Conservation (phyloP, 2,113 vertebrate species). For the Burhinus oedicnemus region DNA sequence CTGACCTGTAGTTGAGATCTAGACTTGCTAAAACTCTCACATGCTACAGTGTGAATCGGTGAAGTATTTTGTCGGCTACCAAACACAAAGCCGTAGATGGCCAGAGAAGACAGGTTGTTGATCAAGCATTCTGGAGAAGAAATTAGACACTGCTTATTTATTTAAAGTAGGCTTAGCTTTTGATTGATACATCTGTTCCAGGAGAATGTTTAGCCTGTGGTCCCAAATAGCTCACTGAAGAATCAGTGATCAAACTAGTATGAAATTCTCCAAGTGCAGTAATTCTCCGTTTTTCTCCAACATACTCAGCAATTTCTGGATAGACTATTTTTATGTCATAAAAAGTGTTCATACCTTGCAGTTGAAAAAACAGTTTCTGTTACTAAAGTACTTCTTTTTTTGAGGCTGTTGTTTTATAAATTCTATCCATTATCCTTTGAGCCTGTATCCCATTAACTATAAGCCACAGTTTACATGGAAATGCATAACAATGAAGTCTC, state of each 20-base stretch:
- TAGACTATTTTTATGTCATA: conserved; percentile 17
- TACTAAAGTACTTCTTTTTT: background rate
- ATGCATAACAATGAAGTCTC: background rate
- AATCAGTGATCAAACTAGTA: conserved; percentile 20
- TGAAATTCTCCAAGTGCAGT: conserved; percentile 6
- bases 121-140: background rate
- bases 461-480: conserved; percentile 37
- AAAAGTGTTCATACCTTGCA: background rate
- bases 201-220: conserved; percentile 12
- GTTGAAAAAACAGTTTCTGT: conserved; percentile 18
- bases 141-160: conserved; percentile 10
- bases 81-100: background rate
- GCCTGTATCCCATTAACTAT: conserved; percentile 1
- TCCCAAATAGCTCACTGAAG: conserved; percentile 17
- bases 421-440: conserved; percentile 6
- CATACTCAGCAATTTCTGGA: background rate
- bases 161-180: conserved; percentile 48
- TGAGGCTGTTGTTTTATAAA: background rate
- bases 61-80: background rate
- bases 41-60: background rate
- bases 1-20: background rate
- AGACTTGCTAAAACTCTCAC: background rate
- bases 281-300: background rate
- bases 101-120: conserved; percentile 22
- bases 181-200: conserved; percentile 20